A percentile compares a stretch with the other conserved stretches of the same genome.
Evolutionary conservation across 2,797 vertebrate genomes (phyloP).

Genomic region (Harpagifer antarcticus): DNA sequence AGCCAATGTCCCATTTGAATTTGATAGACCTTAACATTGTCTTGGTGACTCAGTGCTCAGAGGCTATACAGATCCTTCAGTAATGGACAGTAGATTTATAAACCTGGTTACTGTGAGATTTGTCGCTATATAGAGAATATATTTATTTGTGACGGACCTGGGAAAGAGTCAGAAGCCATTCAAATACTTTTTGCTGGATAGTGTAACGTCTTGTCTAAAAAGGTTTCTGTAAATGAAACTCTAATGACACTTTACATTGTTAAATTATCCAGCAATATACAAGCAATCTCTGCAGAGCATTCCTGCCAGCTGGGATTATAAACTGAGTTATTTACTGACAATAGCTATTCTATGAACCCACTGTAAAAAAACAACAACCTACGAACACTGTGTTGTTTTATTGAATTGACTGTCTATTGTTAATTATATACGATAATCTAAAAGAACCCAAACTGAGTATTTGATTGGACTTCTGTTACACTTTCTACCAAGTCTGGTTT

Average conservation of each 20-base stretch:
- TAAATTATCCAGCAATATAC: slow-evolving; percentile 14
- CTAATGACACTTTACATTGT: slow-evolving; percentile 22
- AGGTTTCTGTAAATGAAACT: slow-evolving; percentile 26
- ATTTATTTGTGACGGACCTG: slow-evolving; percentile 74
- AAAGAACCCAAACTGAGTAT: slow-evolving; percentile 11
- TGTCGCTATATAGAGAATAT: slow-evolving; percentile 53
- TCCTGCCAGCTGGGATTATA: slow-evolving; percentile 8
- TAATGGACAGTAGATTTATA: slow-evolving; percentile 28
- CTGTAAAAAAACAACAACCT: slow-evolving; percentile 1
- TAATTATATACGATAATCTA: not conserved
- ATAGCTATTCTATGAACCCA: not conserved
- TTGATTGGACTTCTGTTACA: slow-evolving; percentile 46
- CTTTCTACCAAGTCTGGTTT: slow-evolving; percentile 60
- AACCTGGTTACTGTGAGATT: slow-evolving; percentile 55
- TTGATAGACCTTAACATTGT: not conserved
- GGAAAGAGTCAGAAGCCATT: slow-evolving; percentile 46
- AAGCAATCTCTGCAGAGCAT: not conserved
- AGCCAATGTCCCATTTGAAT: slow-evolving; percentile 2
- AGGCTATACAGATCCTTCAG: slow-evolving; percentile 29
- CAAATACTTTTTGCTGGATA: slow-evolving; percentile 40
- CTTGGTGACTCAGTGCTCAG: slow-evolving; percentile 8
- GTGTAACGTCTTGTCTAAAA: slow-evolving; percentile 22
- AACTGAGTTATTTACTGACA: slow-evolving; percentile 6
- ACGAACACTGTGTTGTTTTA: not conserved
- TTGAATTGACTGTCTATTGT: not conserved